Evolutionary conservation across 2,113 vertebrate species (phyloP).

Genomic region (Andinoacara biseriatus): DNA sequence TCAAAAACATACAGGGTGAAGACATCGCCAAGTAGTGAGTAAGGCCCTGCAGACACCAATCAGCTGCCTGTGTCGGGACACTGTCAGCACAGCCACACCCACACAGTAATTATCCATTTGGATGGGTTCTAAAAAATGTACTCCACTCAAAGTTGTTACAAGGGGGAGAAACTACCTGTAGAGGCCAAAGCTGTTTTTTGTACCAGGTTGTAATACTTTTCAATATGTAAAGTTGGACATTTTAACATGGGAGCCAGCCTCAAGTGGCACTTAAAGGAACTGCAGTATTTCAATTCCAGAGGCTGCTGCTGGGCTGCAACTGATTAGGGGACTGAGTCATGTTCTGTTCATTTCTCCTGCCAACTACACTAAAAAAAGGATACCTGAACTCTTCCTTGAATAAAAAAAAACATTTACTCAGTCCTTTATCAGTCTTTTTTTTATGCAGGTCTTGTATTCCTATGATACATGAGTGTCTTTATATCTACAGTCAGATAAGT

Average conservation of each 20-base stretch:
- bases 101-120: neutral
- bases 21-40: neutral
- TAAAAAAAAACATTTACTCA: neutral
- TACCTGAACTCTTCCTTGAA: neutral
- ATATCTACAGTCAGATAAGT: neutral
- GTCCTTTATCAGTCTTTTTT: neutral
- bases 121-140: neutral
- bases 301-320: neutral
- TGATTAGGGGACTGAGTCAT: neutral
- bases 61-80: neutral
- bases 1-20: neutral
- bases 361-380: neutral
- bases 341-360: slow-evolving; percentile 10
- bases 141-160: neutral
- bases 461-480: neutral
- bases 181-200: neutral
- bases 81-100: neutral
- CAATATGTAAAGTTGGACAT: neutral
- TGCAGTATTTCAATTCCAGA: neutral
- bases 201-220: neutral
- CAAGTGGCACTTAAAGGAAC: neutral
- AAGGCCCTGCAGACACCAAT: neutral
- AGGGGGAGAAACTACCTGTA: neutral
- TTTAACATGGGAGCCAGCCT: neutral
- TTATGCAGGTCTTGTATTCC: neutral